Evolutionary conservation across 2,888 invertebrate species (phyloP), one percentile per base, ranked within the genome.

Genomic region (Lissocephala sabroskyi): DNA sequence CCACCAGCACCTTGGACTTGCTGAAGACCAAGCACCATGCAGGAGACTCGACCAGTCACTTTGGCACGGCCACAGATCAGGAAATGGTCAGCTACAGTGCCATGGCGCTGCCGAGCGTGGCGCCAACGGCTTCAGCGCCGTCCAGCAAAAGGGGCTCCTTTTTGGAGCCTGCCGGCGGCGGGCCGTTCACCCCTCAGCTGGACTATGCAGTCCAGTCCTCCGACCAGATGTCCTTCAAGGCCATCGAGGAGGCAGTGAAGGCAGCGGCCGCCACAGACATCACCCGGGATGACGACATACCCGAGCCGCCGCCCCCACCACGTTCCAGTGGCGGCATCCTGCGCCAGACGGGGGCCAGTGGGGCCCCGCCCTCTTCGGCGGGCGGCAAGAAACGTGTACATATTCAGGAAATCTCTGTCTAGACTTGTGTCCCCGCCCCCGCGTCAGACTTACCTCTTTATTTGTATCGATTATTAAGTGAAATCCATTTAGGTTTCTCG

Each of bases 321-420:
- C 79, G 81, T 52, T 79, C 58, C 59, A 36, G 56, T 10, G 67
- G 73, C 9, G 90, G 91, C 2, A 91, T 91, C 41, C 82, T 91
- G 32, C 82, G 91, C 53, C 87, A 90, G 62, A 86, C 87, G 37
- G 75, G 80, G 41, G 90, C 91, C 59, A 90, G 91, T 87, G 26
- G 30, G 49, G 1, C 23, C 23, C 33, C 18, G 11, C 19, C 32
- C 40, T 44, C 54, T 33, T 45, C 73, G 28, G 50, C 52, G 17
- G 49, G 71, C 29, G 66, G 82, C 59, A 95, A 95, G 86, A 95
- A 95, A 85, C 89, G 95, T 84, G 95, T 95, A 76, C 95, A 95
- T 86, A 95, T 95, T 83, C 94, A 94, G 85, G 95, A 95, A 85
- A 95, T 95, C 86, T 94, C 94, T 55, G 95, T 95, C 86, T 95